phyloP scores from a whole-genome alignment of 2,797 vertebrate genomes.

The Peromyscus eremicus region DNA sequence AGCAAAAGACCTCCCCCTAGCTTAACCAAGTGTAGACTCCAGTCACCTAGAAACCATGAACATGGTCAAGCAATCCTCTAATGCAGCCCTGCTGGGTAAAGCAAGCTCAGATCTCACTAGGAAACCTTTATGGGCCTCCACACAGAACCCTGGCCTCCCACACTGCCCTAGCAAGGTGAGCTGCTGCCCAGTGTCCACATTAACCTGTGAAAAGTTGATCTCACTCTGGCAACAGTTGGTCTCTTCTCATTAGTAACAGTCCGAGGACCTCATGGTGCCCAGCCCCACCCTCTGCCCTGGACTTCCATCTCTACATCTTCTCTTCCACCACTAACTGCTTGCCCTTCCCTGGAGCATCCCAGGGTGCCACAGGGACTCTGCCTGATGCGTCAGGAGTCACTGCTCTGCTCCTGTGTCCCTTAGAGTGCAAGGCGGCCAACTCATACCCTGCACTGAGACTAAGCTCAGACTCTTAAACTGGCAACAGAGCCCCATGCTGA shows the following conservation, averaged over 20 bases:
- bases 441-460: not conserved
- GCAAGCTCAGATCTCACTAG: too few species aligned
- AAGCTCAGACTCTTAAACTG: not conserved
- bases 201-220: fast-evolving
- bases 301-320: fast-evolving
- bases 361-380: not conserved
- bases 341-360: not conserved
- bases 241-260: not conserved
- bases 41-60: too few species aligned
- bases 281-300: not conserved
- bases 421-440: not conserved
- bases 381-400: fast-evolving
- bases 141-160: not conserved
- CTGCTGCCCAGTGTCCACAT: not conserved
- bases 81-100: too few species aligned
- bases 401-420: too few species aligned
- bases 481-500: not conserved
- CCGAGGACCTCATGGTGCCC: not conserved
- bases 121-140: too few species aligned
- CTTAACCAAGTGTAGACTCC: too few species aligned
- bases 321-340: fast-evolving
- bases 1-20: too few species aligned
- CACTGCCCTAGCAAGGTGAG: not conserved
- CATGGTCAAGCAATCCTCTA: too few species aligned
- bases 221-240: not conserved